Conservation (phyloP, 1,140 invertebrate genomes). For the Neodiprion lecontei region DNA sequence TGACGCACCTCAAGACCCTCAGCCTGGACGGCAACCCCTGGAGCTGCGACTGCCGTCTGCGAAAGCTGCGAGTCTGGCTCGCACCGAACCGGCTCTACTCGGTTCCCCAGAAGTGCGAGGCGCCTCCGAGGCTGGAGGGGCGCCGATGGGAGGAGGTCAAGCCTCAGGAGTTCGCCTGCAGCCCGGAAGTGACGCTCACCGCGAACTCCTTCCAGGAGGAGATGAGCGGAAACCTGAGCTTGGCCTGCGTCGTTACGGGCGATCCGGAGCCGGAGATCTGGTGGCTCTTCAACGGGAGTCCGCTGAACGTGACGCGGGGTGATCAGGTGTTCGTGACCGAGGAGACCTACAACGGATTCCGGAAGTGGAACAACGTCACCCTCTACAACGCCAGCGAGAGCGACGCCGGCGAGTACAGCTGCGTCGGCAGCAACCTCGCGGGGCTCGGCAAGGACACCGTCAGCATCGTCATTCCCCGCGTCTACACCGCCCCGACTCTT, state of each 20-base stretch:
- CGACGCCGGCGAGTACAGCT: slow-evolving; percentile 83
- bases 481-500: slow-evolving; percentile 69
- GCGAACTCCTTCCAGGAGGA: slow-evolving; percentile 72
- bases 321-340: slow-evolving; percentile 12
- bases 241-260: slow-evolving; percentile 81
- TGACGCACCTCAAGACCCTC: slow-evolving; percentile 77
- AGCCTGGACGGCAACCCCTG: slow-evolving; percentile 86
- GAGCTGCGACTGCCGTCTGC: slow-evolving; percentile 85
- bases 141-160: slow-evolving; percentile 73
- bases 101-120: slow-evolving; percentile 68
- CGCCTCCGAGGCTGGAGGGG: slow-evolving; percentile 66
- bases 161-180: slow-evolving; percentile 76
- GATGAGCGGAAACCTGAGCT: slow-evolving; percentile 76
- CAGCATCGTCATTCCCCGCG: slow-evolving; percentile 74
- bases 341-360: slow-evolving; percentile 15
- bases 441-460: slow-evolving; percentile 74
- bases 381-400: slow-evolving; percentile 76
- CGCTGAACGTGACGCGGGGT: slow-evolving; percentile 59
- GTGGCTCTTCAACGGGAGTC: slow-evolving; percentile 82
- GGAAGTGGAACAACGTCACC: slow-evolving; percentile 75
- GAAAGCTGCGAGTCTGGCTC: slow-evolving; percentile 83
- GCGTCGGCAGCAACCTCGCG: slow-evolving; percentile 77
- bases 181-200: slow-evolving; percentile 69
- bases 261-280: slow-evolving; percentile 83
- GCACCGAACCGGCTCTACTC: slow-evolving; percentile 71